Conservation (phyloP, 2,113 vertebrate genomes). For the Amia ocellicauda region DNA sequence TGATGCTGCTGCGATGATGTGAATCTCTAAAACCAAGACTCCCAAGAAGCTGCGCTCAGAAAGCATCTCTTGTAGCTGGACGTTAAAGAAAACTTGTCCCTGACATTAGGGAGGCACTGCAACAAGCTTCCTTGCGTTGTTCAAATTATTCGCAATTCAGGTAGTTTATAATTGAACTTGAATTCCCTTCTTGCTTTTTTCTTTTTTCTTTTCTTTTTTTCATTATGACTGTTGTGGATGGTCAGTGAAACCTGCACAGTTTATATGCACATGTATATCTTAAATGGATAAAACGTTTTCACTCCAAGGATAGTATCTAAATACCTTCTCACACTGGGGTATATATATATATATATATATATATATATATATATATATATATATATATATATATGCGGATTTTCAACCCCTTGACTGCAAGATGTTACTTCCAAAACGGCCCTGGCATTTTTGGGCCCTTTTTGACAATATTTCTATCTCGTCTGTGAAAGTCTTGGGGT, state of each 20-base stretch:
- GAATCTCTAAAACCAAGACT: background rate
- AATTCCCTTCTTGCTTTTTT: no score
- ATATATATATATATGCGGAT: slow-evolving; percentile 50
- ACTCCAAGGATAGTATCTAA: background rate
- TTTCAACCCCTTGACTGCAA: slow-evolving; percentile 43
- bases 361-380: no score
- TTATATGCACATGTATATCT: background rate
- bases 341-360: no score
- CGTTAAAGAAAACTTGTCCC: no score
- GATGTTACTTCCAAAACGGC: slow-evolving; percentile 70
- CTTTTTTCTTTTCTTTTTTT: no score
- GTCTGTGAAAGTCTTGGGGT: slow-evolving; percentile 54
- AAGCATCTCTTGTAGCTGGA: no score
- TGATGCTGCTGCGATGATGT: no score
- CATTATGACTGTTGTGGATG: background rate
- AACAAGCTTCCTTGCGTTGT: no score
- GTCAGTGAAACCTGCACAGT: background rate
- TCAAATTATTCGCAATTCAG: no score
- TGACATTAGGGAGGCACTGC: no score
- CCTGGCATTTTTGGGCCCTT: slow-evolving; percentile 67
- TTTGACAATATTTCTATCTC: slow-evolving; percentile 50
- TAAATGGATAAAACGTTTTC: background rate
- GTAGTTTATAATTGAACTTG: no score
- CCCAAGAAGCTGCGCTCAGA: background rate
- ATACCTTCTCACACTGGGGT: no score